Base-by-base conservation (phyloP, 2,113 vertebrate species). In the Gnathonemus echidnorhynchus region DNA sequence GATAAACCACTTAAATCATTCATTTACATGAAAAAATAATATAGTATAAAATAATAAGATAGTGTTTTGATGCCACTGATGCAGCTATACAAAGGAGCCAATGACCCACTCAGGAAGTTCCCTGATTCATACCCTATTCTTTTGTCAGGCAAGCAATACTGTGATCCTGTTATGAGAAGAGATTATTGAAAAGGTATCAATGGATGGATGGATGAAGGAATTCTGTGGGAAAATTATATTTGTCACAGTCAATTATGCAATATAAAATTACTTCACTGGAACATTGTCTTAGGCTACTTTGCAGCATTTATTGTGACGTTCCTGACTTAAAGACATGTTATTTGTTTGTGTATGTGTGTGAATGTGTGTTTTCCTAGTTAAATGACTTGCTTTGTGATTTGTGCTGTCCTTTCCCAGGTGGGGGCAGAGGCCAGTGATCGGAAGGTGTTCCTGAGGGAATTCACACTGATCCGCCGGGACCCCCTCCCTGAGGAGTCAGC, bases 381-480 rank as follows among this genome's bases (percentile, higher is more conserved):
- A 53, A 53, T 35, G 19, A 13, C 83, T 80, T 80, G 35, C 48
- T 49, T 86, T 50, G 21, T 86, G 45, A 86, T 27, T 86, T 35
- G 88, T 95, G 91, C 93, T 62, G 87, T 94, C 94, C 49, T 31
- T 4, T 42, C 42, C 35, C 93, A 99, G 98, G 95, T 96, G 90
- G 95, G 90, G 2, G 96, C 95, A 90, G 93, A 96, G 88, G 95
- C 97, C 91, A 95, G 93, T 89, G 95, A 98, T 48, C 97, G 95
- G 56, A 98, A 95, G 42, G 96, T 99, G 91, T 99, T 99, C 91
- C 97, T 99, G 88, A 95, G 97, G 90, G 98, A 99, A 93, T 99
- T 97, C 95, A 97, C 98, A n/a, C 92, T 99, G 91, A 97, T 97
- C 93, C 96, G 96, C 56, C 95, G 96, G 93, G 98, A 98, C 92